Evolutionary conservation across 2,113 vertebrate species (phyloP).

Genomic region (Sigmodon hispidus): DNA sequence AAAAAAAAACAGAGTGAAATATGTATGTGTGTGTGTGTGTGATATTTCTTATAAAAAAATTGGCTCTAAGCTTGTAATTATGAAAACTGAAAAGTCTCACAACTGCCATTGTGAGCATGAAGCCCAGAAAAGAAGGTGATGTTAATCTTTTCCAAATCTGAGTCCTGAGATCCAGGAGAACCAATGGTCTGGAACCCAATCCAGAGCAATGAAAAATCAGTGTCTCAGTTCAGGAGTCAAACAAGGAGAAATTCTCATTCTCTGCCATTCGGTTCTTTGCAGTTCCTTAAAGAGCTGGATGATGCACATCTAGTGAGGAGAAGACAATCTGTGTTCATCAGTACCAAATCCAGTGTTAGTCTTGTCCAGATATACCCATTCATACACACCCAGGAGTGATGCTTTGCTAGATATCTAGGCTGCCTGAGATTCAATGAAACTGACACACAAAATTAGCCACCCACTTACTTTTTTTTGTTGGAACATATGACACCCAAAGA

Average conservation of each 20-base stretch:
- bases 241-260: not conserved
- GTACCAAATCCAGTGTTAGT: not conserved
- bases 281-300: not conserved
- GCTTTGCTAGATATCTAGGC: not conserved
- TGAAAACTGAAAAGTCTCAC: not conserved
- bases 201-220: not conserved
- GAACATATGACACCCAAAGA: not conserved
- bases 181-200: rapidly evolving
- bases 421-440: not conserved
- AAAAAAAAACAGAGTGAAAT: not conserved
- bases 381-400: not conserved
- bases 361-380: not conserved
- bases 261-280: too few relatives aligned
- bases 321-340: not conserved
- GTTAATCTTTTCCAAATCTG: not conserved
- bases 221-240: not conserved
- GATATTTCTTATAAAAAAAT: not conserved
- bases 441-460: not conserved
- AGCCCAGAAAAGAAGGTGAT: not conserved
- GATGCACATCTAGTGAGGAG: rapidly evolving
- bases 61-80: not conserved
- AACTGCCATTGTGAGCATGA: not conserved
- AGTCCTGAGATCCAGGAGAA: not conserved
- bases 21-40: not conserved
- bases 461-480: not conserved